phyloP scores from a whole-genome alignment of 2,797 vertebrate species.

The Somateria mollissima region DNA sequence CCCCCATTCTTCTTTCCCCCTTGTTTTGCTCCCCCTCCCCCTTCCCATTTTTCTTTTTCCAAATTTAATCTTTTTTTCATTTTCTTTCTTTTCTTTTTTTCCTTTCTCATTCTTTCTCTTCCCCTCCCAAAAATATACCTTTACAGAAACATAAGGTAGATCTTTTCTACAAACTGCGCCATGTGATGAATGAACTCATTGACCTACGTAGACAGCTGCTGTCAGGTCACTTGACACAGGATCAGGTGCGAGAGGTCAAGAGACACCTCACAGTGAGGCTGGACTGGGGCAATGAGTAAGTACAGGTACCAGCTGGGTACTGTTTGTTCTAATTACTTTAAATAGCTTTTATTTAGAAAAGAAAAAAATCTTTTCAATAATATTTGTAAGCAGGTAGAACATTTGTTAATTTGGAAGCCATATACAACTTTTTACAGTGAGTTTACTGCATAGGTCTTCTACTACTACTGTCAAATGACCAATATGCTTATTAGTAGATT shows the following conservation, averaged over 20 bases:
- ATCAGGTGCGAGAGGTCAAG: slow-evolving; percentile 97
- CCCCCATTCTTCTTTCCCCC: not conserved
- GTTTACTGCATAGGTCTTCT: not conserved
- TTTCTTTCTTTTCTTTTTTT: not conserved
- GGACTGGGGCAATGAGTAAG: slow-evolving; percentile 99
- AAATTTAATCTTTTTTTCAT: not conserved
- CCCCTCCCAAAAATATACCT: slow-evolving; percentile 44
- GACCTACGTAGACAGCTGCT: slow-evolving; percentile 97
- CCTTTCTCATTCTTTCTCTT: not conserved
- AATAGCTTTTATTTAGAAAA: not conserved
- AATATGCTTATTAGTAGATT: not conserved
- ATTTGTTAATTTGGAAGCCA: not conserved
- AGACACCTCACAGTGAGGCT: slow-evolving; percentile 96
- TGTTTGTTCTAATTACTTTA: slow-evolving; percentile 8
- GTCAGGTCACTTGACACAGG: slow-evolving; percentile 97
- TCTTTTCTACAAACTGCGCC: slow-evolving; percentile 98
- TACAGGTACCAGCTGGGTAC: slow-evolving; percentile 61
- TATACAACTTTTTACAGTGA: not conserved
- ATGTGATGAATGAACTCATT: slow-evolving; percentile 99
- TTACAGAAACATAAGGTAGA: slow-evolving; percentile 97
- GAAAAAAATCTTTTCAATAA: not conserved
- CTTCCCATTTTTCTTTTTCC: not conserved
- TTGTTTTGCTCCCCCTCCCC: not conserved
- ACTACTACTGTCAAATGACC: not conserved
- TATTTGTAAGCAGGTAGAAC: not conserved